Conservation (phyloP, 92 coral and sea anemone genomes). For the Umimayanthus chanpuru region DNA sequence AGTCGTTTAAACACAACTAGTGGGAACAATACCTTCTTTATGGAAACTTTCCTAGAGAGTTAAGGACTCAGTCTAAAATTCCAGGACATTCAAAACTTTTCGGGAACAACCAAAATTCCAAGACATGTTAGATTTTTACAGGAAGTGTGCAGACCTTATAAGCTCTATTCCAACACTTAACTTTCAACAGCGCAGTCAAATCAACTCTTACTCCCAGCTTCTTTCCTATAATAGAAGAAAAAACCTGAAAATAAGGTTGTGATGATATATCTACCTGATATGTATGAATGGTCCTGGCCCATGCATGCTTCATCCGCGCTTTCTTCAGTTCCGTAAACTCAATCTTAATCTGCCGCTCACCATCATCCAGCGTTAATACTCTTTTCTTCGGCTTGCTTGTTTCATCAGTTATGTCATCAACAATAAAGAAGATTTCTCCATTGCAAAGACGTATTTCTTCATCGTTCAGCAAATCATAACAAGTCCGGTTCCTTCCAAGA, state of each 20-base stretch:
- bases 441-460: constrained; percentile 43
- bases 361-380: constrained; percentile 50
- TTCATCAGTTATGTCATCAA: constrained; percentile 32
- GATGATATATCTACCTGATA: constrained; percentile 45
- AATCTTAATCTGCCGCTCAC: constrained; percentile 38
- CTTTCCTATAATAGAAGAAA: background rate
- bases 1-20: too few species aligned
- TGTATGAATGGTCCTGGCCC: constrained; percentile 64
- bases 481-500: constrained; percentile 41
- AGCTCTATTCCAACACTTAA: too few species aligned
- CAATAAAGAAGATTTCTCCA: constrained; percentile 61
- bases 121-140: background rate
- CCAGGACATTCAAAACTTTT: too few species aligned
- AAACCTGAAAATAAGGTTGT: too few species aligned
- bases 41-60: too few species aligned
- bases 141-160: background rate
- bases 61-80: too few species aligned
- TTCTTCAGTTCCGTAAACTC: constrained; percentile 27
- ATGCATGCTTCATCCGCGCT: constrained; percentile 55
- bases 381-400: constrained; percentile 5
- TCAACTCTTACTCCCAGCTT: background rate
- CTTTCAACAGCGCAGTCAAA: background rate
- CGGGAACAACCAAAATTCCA: background rate
- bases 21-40: too few species aligned
- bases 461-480: constrained; percentile 19